Evolutionary conservation across 2,888 invertebrate genomes (phyloP), one percentile per base, ranked within the genome.

Genomic region (Lithodes maja): DNA sequence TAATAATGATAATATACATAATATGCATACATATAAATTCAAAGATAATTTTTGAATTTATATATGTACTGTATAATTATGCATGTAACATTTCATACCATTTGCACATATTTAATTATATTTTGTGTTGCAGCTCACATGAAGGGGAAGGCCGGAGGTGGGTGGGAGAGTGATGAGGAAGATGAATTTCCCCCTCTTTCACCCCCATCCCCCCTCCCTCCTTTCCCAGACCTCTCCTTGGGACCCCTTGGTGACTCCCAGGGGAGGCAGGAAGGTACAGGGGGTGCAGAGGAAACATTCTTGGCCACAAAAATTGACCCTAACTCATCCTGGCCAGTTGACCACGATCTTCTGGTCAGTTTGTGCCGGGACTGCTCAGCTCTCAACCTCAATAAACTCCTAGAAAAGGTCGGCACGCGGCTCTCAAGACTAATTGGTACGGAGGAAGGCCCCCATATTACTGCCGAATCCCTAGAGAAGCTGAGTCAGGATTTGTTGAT

Each of bases 81-180:
- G 33, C 33, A 33, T 33, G 33, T 33, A 33, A 33, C 33, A 33
- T 33, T 33, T 33, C 33, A 33, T 33, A 33, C 33, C 33, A 33
- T 33, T 33, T 33, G 33, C 33, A 33, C 33, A 33, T 33, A 33
- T 33, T 33, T 33, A 33, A 33, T 33, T 33, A 33, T 33, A 33
- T 33, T 33, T 33, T 33, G 33, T 33, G 33, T 33, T 84, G 15
- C 84, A 92, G 92, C 89, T 15, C 92, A 92, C 86, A 87, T 91
- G 33, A 92, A 91, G n/a, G 92, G 92, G 12, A 84, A 85, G n/a
- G 92, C 92, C 3, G 92, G 92, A 52, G 92, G 92, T 52, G 92
- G 92, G 1, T 92, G 92, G 92, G 92, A 92, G 50, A 92, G 91
- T 53, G 92, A 92, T 68, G 92, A 92, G 17, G 92, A 92, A 50